Evolutionary conservation across 2,113 vertebrate species (phyloP), one percentile per base, ranked within the genome.

Genomic region (Petaurus breviceps): DNA sequence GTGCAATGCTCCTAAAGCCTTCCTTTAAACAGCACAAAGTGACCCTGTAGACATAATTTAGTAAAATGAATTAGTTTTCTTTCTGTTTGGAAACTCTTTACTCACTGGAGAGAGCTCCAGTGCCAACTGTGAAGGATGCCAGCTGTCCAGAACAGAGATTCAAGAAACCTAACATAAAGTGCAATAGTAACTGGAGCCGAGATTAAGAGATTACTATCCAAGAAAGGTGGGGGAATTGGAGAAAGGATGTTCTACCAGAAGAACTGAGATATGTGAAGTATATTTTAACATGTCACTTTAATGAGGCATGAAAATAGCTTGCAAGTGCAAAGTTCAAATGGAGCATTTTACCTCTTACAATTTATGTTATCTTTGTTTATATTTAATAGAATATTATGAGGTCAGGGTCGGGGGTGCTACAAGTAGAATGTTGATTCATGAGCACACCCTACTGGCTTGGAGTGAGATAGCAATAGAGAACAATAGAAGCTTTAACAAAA

Each of bases 391-490:
- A 89, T 2, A 50, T 23, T 57, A 52, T 14, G 11, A 9, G 89
- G 89, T 89, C 96, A 90, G 37, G 54, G 92, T 92, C 14, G 37
- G 61, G 91, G 51, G 51, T 92, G 25, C 49, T 53, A 3, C 51
- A 90, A 91, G 51, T 8, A 95, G 47, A 96, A 95, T 43, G 89
- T 49, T 96, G 90, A 94, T 84, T 95, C 92, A 28, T 93, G 96
- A 96, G 95, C 96, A 96, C 97, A 95, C 93, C 89, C 94, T 97
- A 93, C 95, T 96, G 91, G 97, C 61, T 96, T 94, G 51, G 43
- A 54, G 2, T 49, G 84, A 96, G 96, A 96, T 61, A 46, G 94
- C 94, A 96, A 51, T 91, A 95, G 96, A 95, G 89, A 47, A 49
- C 89, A 90, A 91, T n/a, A 92, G 23, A 90, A 92, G 19, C 0